Evolutionary conservation across 2,797 vertebrate species (phyloP).

Genomic region (Scolopax bukidnonensis): DNA sequence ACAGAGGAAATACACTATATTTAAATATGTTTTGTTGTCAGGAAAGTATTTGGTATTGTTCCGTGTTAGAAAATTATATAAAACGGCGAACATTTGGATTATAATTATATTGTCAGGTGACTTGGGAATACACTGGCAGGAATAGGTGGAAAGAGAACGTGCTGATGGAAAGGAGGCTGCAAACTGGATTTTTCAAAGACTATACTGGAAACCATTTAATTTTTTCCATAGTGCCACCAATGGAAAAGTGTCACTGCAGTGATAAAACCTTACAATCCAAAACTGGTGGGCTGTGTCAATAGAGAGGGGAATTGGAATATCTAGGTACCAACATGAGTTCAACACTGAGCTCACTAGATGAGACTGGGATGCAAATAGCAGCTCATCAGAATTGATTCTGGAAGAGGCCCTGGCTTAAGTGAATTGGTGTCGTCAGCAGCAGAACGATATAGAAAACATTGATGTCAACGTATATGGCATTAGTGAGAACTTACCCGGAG

Average conservation of each 20-base stretch:
- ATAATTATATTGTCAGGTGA: background rate
- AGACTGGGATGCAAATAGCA: background rate
- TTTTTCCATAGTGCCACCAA: background rate
- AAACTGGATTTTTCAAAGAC: background rate
- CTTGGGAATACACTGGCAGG: background rate
- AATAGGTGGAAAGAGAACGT: background rate
- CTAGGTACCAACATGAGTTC: background rate
- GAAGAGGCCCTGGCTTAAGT: background rate
- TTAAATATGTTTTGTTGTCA: background rate
- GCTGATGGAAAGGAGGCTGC: background rate
- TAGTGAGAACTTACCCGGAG: background rate
- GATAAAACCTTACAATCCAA: background rate
- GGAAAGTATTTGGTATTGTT: background rate
- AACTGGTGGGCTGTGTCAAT: background rate
- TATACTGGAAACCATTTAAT: background rate
- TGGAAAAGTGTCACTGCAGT: background rate
- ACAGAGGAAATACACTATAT: background rate
- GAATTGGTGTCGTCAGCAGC: background rate
- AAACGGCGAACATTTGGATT: background rate
- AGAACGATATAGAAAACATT: background rate
- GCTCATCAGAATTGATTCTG: background rate
- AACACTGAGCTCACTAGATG: background rate
- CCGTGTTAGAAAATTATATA: rapidly evolving
- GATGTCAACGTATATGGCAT: background rate
- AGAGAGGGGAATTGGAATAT: background rate